Conservation (phyloP, 2,113 vertebrate genomes). For the Morone chrysops region DNA sequence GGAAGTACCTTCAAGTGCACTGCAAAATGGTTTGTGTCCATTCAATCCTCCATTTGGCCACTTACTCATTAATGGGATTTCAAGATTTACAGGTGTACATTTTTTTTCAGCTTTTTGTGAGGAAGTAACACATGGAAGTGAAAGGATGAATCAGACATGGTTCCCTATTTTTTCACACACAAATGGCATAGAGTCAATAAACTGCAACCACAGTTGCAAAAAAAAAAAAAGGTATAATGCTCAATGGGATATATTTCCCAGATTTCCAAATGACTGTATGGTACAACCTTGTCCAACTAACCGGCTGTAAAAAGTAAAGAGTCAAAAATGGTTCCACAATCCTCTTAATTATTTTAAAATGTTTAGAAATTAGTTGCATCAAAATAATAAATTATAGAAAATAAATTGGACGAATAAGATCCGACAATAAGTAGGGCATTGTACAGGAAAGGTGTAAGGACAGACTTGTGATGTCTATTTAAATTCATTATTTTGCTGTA, state of each 20-base stretch:
- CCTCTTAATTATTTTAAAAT: not conserved
- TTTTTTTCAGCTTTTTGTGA: too few species aligned
- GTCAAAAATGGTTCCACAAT: not conserved
- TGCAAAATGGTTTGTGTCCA: conserved; percentile 53
- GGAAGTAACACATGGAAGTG: conserved; percentile 21
- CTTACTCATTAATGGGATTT: too few species aligned
- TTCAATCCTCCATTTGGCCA: not conserved
- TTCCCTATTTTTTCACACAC: conserved; percentile 13
- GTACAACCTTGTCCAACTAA: not conserved
- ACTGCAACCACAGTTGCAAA: not conserved
- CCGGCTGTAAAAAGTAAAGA: not conserved
- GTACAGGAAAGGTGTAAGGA: too few species aligned
- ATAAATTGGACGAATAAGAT: not conserved
- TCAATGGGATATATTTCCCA: not conserved
- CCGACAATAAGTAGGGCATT: too few species aligned
- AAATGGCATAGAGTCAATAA: not conserved
- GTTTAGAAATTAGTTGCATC: not conserved
- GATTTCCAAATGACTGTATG: not conserved
- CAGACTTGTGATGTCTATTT: not conserved
- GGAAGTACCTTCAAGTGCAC: not conserved
- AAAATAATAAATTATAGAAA: not conserved
- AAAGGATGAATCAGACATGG: not conserved
- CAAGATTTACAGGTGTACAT: not conserved
- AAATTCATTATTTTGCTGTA: not conserved
- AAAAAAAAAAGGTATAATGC: not conserved